A percentile compares a stretch with the other conserved stretches of the same genome.
Evolutionary conservation across 2,113 vertebrate species (phyloP).

Genomic region (Heterochromis multidens): DNA sequence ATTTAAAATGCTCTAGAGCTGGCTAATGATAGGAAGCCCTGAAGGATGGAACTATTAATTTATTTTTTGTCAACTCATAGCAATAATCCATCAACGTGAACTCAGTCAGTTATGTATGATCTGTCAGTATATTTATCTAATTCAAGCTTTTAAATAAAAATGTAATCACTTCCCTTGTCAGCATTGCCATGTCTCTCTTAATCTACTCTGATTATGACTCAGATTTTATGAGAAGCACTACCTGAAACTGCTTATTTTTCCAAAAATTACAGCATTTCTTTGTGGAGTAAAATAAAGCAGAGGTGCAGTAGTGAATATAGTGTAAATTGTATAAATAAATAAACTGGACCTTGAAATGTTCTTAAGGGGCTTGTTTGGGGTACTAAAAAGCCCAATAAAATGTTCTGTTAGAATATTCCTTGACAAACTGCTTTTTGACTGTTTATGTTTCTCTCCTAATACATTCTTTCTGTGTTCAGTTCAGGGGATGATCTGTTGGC

Average conservation of each 20-base stretch:
- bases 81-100: not conserved
- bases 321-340: not conserved
- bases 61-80: not conserved
- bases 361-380: not conserved
- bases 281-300: not conserved
- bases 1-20: not conserved
- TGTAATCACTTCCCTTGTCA: not conserved
- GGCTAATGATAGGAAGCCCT: not conserved
- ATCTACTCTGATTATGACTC: not conserved
- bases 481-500: conserved; percentile 64
- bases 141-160: not conserved
- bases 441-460: not conserved
- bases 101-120: not conserved
- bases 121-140: not conserved
- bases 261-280: not conserved
- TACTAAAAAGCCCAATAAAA: not conserved
- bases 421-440: not conserved
- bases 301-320: not conserved
- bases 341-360: not conserved
- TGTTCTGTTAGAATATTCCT: not conserved
- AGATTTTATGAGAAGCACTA: not conserved
- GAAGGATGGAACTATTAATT: not conserved
- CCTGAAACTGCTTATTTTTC: not conserved
- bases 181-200: not conserved
- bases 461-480: conserved; percentile 40